Evolutionary conservation across 2,888 invertebrate genomes (phyloP), one percentile per base, ranked within the genome.

Genomic region (Blera fallax): DNA sequence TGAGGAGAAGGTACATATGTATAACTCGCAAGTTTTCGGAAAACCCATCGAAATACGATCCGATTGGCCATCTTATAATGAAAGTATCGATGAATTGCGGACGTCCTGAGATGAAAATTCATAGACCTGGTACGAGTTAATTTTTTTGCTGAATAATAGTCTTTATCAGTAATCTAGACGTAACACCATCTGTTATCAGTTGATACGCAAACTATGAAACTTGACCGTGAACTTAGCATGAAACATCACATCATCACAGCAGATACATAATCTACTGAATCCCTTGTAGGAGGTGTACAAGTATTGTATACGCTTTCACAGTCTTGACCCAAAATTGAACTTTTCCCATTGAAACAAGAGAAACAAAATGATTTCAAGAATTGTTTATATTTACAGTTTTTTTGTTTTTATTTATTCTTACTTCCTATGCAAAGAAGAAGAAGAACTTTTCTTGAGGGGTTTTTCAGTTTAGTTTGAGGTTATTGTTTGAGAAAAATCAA

Each of bases 311-410:
- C 21, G 50, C 16, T 29, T 8, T 54, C 54, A 6, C 3, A 54
- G 3, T 29, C 54, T 54, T 54, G 32, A 54, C 54, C 54, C 16
- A 16, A 54, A 54, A 54, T 16, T 54, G 32, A 54, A 54, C 54
- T 54, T 32, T 54, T 54, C 11, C 32, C 54, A 54, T 54, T 16
- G 16, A 29, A 54, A 16, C 8, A 14, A 4, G 6, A 11, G 5
- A 16, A 24, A 24, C 24, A 24, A 3, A n/a, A 24, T 7, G 50
- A 32, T 54, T 54, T 16, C 0, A 29, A 14, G 32, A 16, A 54
- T 3, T 54, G 54, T 54, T 54, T 50, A 50, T 54, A 29, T 54
- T 54, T 54, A 54, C 14, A 40, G 11, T 54, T 27, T 50, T 27
- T 27, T 8, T 50, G 24, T 52, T 10, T 27, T 24, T 11, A 7